These are phyloP conservation scores for Metopia argyrocephala DNA, from an alignment of 2,888 invertebrate genomes.

Conservation along the genomic window DNA sequence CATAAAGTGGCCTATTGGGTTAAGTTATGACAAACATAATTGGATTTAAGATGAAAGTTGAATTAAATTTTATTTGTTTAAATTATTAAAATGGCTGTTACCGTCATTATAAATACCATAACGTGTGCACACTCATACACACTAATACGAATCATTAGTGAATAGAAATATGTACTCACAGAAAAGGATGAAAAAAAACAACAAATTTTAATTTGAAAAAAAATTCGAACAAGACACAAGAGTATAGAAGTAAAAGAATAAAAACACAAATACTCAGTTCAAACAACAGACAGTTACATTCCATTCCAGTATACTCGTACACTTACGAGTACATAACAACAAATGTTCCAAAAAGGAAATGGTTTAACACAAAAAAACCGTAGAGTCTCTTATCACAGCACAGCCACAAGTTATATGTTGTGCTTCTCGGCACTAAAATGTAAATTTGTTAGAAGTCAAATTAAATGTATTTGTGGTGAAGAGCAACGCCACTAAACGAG, in stretches of 20 bases:
- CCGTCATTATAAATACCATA: conserved; percentile 26
- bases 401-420: neutral
- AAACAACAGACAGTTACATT: too few relatives aligned
- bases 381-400: too few relatives aligned
- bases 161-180: neutral
- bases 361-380: too few relatives aligned
- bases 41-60: neutral
- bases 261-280: too few relatives aligned
- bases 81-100: conserved; percentile 12
- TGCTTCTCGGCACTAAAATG: neutral
- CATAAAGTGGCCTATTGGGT: neutral
- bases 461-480: neutral
- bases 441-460: neutral
- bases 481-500: too few relatives aligned
- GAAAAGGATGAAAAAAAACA: neutral
- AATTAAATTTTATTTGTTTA: conserved; percentile 21
- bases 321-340: too few relatives aligned
- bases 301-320: too few relatives aligned
- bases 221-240: too few relatives aligned
- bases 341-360: too few relatives aligned
- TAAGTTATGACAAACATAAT: neutral
- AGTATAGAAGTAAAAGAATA: too few relatives aligned
- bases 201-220: too few relatives aligned
- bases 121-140: neutral
- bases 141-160: neutral